phyloP scores from a whole-genome alignment of 1,140 invertebrate genomes.

The Temnothorax longispinosus region DNA sequence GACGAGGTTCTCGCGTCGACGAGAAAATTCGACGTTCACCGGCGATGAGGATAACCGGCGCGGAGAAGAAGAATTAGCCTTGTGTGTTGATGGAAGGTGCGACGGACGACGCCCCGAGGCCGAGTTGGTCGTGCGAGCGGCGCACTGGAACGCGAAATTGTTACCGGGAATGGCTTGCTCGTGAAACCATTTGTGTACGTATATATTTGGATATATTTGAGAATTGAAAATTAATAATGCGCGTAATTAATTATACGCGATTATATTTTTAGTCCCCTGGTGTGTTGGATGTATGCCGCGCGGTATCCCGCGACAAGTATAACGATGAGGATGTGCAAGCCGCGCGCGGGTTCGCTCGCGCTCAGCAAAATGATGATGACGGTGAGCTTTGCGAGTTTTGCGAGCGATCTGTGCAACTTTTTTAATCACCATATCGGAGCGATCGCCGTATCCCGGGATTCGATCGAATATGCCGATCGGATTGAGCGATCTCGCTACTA shows the following conservation, averaged over 20 bases:
- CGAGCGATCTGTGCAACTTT: slow-evolving; percentile 92
- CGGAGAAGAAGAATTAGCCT: slow-evolving; percentile 89
- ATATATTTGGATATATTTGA: slow-evolving; percentile 32
- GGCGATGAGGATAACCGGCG: no score
- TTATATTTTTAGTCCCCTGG: slow-evolving; percentile 81
- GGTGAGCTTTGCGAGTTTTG: slow-evolving; percentile 93
- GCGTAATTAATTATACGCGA: neutral
- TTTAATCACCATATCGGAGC: slow-evolving; percentile 94
- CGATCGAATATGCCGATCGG: slow-evolving; percentile 95
- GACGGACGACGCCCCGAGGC: slow-evolving; percentile 94
- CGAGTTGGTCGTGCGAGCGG: slow-evolving; percentile 92
- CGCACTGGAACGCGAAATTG: slow-evolving; percentile 92
- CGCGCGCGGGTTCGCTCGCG: slow-evolving; percentile 89
- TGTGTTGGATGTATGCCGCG: slow-evolving; percentile 87
- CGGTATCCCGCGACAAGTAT: slow-evolving; percentile 87
- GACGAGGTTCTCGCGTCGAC: slow-evolving; percentile 3
- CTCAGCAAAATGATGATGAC: slow-evolving; percentile 96
- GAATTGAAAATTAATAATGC: neutral
- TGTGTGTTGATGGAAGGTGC: slow-evolving; percentile 95
- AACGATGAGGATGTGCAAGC: slow-evolving; percentile 88
- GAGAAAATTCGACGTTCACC: slow-evolving; percentile 16
- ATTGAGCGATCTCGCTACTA: slow-evolving; percentile 94
- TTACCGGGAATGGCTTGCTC: slow-evolving; percentile 88
- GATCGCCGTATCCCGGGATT: slow-evolving; percentile 90
- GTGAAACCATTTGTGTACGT: slow-evolving; percentile 85